A percentile compares a stretch with the other conserved stretches of the same genome.
Evolutionary conservation across 2,888 invertebrate species (phyloP).

Genomic region (Listrodromus nycthemerus): DNA sequence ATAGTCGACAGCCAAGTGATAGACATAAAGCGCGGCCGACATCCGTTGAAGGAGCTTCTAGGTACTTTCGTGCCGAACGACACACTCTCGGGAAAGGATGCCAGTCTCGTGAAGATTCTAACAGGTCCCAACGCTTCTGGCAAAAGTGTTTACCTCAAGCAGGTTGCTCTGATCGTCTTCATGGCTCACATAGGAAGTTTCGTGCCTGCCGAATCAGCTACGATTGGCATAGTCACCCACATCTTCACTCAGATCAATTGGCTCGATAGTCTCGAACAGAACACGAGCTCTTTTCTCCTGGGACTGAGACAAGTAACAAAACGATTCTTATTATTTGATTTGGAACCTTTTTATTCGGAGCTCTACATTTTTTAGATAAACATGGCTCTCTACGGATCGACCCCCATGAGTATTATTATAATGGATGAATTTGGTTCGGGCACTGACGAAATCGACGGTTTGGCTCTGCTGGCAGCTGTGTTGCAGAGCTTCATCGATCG

Average conservation of each 20-base stretch:
- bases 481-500: constrained; percentile 89
- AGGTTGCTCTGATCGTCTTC: constrained; percentile 92
- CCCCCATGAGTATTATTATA: constrained; percentile 89
- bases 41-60: constrained; percentile 90
- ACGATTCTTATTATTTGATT: not conserved
- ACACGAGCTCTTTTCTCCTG: constrained; percentile 94
- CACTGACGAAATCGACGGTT: constrained; percentile 91
- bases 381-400: constrained; percentile 88
- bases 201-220: constrained; percentile 92
- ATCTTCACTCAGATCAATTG: constrained; percentile 92
- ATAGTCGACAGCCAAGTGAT: constrained; percentile 87
- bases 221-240: constrained; percentile 89
- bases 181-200: constrained; percentile 96
- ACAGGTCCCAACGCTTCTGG: constrained; percentile 97
- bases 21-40: constrained; percentile 89
- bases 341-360: not conserved
- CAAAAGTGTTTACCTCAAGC: constrained; percentile 96
- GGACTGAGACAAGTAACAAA: constrained; percentile 91
- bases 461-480: constrained; percentile 89
- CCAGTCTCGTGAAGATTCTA: constrained; percentile 90
- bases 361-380: constrained; percentile 87
- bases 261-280: constrained; percentile 91
- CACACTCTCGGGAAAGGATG: constrained; percentile 86
- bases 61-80: constrained; percentile 91
- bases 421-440: constrained; percentile 97